Conservation (phyloP, 1,140 invertebrate species). For the Sycophila sp. region DNA sequence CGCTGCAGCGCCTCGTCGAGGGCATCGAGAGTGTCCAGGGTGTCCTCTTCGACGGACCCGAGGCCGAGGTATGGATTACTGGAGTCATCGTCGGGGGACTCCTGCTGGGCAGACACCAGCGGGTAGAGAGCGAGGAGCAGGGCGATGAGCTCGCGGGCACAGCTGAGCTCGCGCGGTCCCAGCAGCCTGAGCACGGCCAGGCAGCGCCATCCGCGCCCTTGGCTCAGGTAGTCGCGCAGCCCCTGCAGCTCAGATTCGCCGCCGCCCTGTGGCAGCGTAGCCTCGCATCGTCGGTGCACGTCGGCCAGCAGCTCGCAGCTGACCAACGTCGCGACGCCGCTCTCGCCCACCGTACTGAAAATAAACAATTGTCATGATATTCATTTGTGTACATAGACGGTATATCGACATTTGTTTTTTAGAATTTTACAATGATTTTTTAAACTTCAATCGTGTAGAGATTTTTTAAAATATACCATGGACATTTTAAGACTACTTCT, state of each 20-base stretch:
- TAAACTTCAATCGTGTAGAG: no score
- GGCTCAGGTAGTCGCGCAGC: constrained; percentile 68
- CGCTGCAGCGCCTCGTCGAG: not conserved
- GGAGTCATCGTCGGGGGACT: no score
- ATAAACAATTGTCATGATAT: no score
- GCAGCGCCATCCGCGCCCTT: constrained; percentile 72
- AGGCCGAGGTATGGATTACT: not conserved
- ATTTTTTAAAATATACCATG: no score
- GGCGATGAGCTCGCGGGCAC: constrained; percentile 70
- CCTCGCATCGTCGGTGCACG: constrained; percentile 69
- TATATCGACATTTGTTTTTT: no score
- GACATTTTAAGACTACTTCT: no score
- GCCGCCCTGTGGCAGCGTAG: constrained; percentile 18
- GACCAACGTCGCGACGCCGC: constrained; percentile 70
- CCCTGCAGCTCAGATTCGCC: constrained; percentile 52
- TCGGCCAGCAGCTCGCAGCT: constrained; percentile 73
- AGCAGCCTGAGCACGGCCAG: constrained; percentile 69
- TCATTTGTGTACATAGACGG: no score
- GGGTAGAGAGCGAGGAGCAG: constrained; percentile 72
- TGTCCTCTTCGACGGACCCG: not conserved
- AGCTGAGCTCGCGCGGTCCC: constrained; percentile 70
- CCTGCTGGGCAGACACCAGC: constrained; percentile 53
- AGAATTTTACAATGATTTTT: no score
- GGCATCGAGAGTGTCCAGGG: not conserved
- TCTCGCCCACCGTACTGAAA: constrained; percentile 57